Percentiles rank a stretch among this genome's conserved stretches.
These are phyloP conservation scores for Ceyx margarethae DNA, from an alignment of 2,113 vertebrate genomes.

Conservation along the genomic window DNA sequence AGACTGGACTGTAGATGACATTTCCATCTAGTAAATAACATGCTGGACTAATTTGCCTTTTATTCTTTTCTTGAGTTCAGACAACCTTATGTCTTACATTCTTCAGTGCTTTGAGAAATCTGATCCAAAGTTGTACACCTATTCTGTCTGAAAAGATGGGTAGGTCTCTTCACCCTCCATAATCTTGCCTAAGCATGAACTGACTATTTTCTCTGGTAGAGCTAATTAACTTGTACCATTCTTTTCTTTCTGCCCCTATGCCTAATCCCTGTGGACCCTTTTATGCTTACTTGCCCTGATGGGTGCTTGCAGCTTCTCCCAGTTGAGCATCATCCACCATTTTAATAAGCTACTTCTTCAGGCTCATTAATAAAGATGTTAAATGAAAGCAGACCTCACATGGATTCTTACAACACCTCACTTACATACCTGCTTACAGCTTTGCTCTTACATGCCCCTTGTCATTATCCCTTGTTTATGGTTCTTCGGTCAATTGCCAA, in stretches of 20 bases:
- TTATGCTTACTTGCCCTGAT: not conserved
- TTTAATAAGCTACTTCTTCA: conserved; percentile 13
- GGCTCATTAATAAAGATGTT: conserved; percentile 47
- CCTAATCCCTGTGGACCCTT: not conserved
- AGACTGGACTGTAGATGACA: not conserved
- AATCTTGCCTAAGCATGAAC: not conserved
- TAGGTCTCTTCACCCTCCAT: rapidly evolving
- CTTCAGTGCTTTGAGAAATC: not conserved
- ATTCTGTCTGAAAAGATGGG: not conserved
- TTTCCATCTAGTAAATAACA: not conserved
- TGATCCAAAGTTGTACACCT: not conserved
- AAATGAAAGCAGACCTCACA: conserved; percentile 20
- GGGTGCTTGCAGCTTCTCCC: not conserved
- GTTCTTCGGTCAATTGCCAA: conserved; percentile 61
- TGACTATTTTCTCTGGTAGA: not conserved
- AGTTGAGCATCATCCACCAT: not conserved
- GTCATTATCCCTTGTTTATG: conserved; percentile 61
- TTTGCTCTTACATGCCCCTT: conserved; percentile 47
- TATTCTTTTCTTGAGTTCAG: not conserved
- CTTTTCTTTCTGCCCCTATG: not conserved
- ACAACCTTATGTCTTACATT: not conserved
- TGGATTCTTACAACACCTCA: not conserved
- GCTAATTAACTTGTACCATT: not conserved
- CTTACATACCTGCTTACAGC: conserved; percentile 24
- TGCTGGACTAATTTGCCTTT: not conserved